Evolutionary conservation across 2,888 invertebrate species (phyloP).

Genomic region (Meghimatium bilineatum): DNA sequence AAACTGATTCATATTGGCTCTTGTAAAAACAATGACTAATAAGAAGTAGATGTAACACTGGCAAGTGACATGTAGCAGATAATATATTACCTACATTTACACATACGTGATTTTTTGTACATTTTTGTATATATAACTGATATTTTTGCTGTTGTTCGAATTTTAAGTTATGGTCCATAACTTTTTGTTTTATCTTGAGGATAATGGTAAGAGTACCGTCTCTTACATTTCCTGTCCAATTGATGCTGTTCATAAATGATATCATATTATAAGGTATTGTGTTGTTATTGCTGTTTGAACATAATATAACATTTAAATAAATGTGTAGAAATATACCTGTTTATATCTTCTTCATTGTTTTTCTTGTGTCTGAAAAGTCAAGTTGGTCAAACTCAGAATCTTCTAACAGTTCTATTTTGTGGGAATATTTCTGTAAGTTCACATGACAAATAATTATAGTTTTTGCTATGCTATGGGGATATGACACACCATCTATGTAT

Average conservation of each 20-base stretch:
- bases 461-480: too few relatives aligned
- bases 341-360: neutral
- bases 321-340: constrained; percentile 21
- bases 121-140: constrained; percentile 10
- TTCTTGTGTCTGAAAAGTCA: neutral
- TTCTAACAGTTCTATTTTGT: too few relatives aligned
- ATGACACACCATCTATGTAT: too few relatives aligned
- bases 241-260: neutral
- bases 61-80: neutral
- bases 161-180: constrained; percentile 8
- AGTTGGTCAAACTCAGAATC: too few relatives aligned
- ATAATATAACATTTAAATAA: neutral
- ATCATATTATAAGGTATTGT: neutral
- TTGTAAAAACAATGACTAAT: neutral
- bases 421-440: too few relatives aligned
- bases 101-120: neutral
- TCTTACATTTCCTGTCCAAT: too few relatives aligned
- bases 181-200: constrained; percentile 7
- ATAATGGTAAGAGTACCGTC: neutral
- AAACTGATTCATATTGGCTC: too few relatives aligned
- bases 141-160: neutral
- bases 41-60: neutral
- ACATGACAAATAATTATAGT: too few relatives aligned
- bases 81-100: neutral
- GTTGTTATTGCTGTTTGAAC: constrained; percentile 16